Evolutionary conservation across 1,140 invertebrate genomes (phyloP), one percentile per base, ranked within the genome.

Genomic region (Calliphora vicina): DNA sequence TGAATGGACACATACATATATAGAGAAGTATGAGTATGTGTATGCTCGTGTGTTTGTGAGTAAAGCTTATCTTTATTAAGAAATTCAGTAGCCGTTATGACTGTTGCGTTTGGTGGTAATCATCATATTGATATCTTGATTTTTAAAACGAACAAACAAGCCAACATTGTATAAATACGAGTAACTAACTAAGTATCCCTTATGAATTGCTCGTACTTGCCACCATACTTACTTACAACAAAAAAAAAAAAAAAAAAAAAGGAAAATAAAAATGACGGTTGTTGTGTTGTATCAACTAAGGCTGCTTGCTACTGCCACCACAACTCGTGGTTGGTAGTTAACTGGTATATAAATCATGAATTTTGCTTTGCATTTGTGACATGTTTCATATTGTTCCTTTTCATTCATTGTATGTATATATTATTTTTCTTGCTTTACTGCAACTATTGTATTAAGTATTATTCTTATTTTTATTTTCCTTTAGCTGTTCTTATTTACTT

Each of bases 21-120:
- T 9, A 67, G n/a, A 25, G 61, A 67, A 67, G n/a, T 23, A 67
- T 10, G n/a, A 67, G n/a, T 25, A n/a, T 2, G 9, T 61, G 50
- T 61, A n/a, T 61, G 50, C 17, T 12, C n/a, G 50, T 61, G n/a
- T 76, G 29, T n/a, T n/a, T n/a, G n/a, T n/a, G n/a, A n/a, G 73
- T 76, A 5, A 78, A 78, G 74, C 74, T 45, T 78, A 78, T 78
- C 74, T 78, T 78, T 78, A 78, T 78, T 78, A 78, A 78, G 74
- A 78, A 78, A 78, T 78, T 78, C 74, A 78, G 74, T 78, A 78
- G 74, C 35, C n/a, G 35, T 45, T 78, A 45, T 78, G 74, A 78
- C 42, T 42, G 20, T n/a, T 42, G 5, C 25, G 25, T 76, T 76
- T 1, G n/a, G n/a, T 78, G 74, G 74, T 78, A 78, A 78, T 78